Base-by-base conservation (phyloP, 2,113 vertebrate species). In the Psittacula cyanocephala region DNA sequence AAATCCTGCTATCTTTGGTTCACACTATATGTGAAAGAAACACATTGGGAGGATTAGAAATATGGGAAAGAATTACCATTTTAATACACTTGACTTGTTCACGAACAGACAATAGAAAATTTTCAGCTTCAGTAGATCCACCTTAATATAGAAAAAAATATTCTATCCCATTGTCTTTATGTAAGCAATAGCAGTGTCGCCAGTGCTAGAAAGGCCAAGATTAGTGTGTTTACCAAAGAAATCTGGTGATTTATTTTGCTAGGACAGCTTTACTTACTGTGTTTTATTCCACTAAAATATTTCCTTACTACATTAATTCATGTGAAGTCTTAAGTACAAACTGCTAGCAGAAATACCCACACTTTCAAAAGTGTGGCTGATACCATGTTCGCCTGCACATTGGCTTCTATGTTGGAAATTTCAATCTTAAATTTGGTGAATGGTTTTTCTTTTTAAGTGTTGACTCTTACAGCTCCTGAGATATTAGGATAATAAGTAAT, bases 11-110 rank as follows among this genome's bases (percentile, higher is more conserved):
- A 77, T 96, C 95, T 95, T 93, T 84, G 89, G 62, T 89, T 95
- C 81, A 75, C 80, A 47, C 24, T 17, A 35, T 65, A 88, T 43
- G 84, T 91, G 96, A 96, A 91, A 69, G 74, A 91, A 95, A 91
- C 71, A 78, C 74, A 70, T 77, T 24, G 83, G 97, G 57, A 55
- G 92, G 97, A 97, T 98, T 98, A 98, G 97, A 97, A 97, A 91
- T 83, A 83, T 24, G 74, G 72, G 84, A 78, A 86, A 89, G 95
- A 96, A 98, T 97, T 97, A 97, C 88, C 92, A 96, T 98, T 97
- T 97, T 98, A 98, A 98, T 97, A 92, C 79, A 91, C 95, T 93
- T 92, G 90, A 96, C 93, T 97, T 27, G 25, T 90, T 94, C 82
- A 81, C 52, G 16, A 94, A 94, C 84, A 95, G 93, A 97, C 96